Percentiles rank a stretch among this genome's conserved stretches.
phyloP scores from a whole-genome alignment of 1,140 invertebrate species.

The Diabrotica virgifera region DNA sequence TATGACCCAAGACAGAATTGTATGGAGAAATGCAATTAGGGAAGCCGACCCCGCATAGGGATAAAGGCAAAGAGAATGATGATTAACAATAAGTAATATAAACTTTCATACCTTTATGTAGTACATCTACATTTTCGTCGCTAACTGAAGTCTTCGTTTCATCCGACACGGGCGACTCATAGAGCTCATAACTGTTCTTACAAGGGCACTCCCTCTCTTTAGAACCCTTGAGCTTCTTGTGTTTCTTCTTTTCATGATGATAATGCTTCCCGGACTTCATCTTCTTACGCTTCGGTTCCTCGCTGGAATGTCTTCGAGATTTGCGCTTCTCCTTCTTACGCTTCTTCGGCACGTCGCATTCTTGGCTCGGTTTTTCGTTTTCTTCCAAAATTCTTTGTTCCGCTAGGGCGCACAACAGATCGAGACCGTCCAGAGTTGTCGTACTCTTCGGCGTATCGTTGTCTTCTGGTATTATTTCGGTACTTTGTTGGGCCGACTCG shows the following conservation, averaged over 20 bases:
- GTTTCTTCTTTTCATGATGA: slow-evolving; percentile 28
- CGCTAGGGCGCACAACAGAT: slow-evolving; percentile 78
- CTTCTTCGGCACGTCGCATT: slow-evolving; percentile 30
- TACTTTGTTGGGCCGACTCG: slow-evolving; percentile 50
- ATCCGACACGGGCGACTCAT: slow-evolving; percentile 51
- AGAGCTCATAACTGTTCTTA: slow-evolving; percentile 38
- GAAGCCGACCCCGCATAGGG: too few species aligned
- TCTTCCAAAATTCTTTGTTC: slow-evolving; percentile 81
- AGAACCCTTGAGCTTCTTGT: slow-evolving; percentile 22
- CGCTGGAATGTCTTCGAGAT: slow-evolving; percentile 36
- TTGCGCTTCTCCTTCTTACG: slow-evolving; percentile 37
- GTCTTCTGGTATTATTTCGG: slow-evolving; percentile 31
- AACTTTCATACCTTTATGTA: too few species aligned
- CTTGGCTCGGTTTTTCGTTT: slow-evolving; percentile 48
- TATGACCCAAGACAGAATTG: too few species aligned
- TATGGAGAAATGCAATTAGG: too few species aligned
- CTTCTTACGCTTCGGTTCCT: slow-evolving; percentile 39
- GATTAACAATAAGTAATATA: too few species aligned
- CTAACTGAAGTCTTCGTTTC: slow-evolving; percentile 21
- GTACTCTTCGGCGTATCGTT: slow-evolving; percentile 37
- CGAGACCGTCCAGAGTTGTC: slow-evolving; percentile 64
- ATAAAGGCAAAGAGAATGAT: too few species aligned
- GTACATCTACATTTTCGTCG: background rate
- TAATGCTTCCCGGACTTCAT: slow-evolving; percentile 33
- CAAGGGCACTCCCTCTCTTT: slow-evolving; percentile 27